Evolutionary conservation across 2,888 invertebrate species (phyloP).

Genomic region (Cyclophora albipunctata): DNA sequence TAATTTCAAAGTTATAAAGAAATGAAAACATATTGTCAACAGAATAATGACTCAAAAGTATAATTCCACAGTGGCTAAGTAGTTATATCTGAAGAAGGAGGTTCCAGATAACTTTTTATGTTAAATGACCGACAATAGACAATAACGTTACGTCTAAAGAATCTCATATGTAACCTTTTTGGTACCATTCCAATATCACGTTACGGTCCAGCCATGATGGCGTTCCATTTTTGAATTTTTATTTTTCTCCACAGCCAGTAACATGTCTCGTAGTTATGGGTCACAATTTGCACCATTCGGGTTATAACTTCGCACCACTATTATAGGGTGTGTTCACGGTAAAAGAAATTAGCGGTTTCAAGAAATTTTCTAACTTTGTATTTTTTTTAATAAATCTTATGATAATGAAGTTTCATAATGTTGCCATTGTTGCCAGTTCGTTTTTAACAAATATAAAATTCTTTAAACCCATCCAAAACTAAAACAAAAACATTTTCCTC

Average conservation of each 20-base stretch:
- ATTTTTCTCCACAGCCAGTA: constrained; percentile 46
- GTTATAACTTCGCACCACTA: constrained; percentile 51
- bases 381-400: too few relatives aligned
- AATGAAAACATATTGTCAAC: too few relatives aligned
- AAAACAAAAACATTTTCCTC: too few relatives aligned
- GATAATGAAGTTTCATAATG: too few relatives aligned
- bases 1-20: too few relatives aligned
- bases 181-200: constrained; percentile 20
- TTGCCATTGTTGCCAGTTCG: too few relatives aligned
- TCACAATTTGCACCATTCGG: constrained; percentile 71
- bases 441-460: not conserved
- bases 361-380: not conserved
- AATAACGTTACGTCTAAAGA: not conserved
- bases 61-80: too few relatives aligned
- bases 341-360: constrained; percentile 11
- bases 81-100: too few relatives aligned
- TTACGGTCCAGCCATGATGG: constrained; percentile 21
- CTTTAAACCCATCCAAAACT: not conserved
- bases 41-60: too few relatives aligned
- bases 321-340: constrained; percentile 19
- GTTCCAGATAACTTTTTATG: too few relatives aligned
- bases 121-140: too few relatives aligned
- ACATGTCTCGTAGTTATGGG: constrained; percentile 64
- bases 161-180: constrained; percentile 11
- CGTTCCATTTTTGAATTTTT: constrained; percentile 37